phyloP scores from a whole-genome alignment of 2,113 vertebrate species.

The Protobothrops mucrosquamatus region DNA sequence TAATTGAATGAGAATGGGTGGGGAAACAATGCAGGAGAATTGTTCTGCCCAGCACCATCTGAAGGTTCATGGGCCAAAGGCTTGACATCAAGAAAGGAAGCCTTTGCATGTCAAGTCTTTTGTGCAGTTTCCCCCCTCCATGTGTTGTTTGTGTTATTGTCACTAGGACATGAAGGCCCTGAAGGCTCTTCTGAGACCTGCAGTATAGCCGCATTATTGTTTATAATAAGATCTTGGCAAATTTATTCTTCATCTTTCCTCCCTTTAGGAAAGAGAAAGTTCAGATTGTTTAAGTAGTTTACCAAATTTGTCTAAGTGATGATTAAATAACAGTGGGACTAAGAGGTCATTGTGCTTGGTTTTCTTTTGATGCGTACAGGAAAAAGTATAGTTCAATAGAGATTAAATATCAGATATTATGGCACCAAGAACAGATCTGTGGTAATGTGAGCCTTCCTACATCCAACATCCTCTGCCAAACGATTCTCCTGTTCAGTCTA shows the following conservation, averaged over 20 bases:
- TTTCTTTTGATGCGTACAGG: neutral
- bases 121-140: neutral
- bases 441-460: neutral
- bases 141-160: neutral
- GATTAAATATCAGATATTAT: neutral
- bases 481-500: neutral
- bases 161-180: neutral
- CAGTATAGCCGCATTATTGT: neutral
- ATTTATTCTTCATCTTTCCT: neutral
- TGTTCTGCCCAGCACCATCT: neutral
- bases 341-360: neutral
- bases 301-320: neutral
- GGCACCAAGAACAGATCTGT: neutral
- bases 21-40: neutral
- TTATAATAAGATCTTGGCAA: neutral
- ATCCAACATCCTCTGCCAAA: neutral
- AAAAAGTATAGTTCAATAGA: neutral
- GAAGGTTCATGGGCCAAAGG: neutral
- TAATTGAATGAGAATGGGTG: neutral
- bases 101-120: neutral
- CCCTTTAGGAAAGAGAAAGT: neutral
- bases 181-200: neutral
- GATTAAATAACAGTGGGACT: neutral
- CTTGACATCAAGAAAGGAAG: neutral
- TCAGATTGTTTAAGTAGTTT: neutral